These are phyloP conservation scores for Menidia beryllina DNA, from an alignment of 2,113 vertebrate species.

Conservation along the genomic window DNA sequence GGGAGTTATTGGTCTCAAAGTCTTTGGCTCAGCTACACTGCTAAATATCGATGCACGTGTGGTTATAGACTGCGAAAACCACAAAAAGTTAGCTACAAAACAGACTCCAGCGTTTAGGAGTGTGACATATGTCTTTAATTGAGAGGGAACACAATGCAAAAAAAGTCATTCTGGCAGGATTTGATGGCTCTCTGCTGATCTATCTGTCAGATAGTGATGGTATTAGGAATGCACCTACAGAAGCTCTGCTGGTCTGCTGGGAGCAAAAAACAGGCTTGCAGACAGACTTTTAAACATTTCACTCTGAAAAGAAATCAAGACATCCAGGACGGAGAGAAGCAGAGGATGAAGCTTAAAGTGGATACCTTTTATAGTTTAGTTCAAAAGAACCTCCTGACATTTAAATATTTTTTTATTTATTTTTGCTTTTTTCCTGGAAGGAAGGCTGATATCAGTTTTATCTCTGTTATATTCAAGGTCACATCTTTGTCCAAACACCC, in stretches of 20 bases:
- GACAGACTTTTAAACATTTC: conserved; percentile 53
- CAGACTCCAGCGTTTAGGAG: conserved; percentile 36
- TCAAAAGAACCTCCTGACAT: conserved; percentile 47
- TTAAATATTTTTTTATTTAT: conserved; percentile 25
- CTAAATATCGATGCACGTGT: conserved; percentile 59
- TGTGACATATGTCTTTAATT: conserved; percentile 54
- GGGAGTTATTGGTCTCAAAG: conserved; percentile 46
- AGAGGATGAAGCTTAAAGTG: conserved; percentile 33
- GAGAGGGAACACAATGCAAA: conserved; percentile 43
- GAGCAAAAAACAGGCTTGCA: conserved; percentile 40
- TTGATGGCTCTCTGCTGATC: conserved; percentile 50
- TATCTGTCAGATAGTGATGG: conserved; percentile 44
- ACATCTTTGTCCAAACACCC: conserved; percentile 6
- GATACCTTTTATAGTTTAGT: conserved; percentile 50
- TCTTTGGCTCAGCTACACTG: conserved; percentile 37
- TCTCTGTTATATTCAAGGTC: conserved; percentile 19
- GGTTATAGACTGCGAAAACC: conserved; percentile 30
- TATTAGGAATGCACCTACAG: conserved; percentile 57
- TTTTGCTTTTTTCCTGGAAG: conserved; percentile 16
- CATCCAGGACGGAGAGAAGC: conserved; percentile 28
- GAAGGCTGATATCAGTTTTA: conserved; percentile 29
- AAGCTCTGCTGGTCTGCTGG: conserved; percentile 26
- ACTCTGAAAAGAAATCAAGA: conserved; percentile 44
- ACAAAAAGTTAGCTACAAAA: conserved; percentile 42
- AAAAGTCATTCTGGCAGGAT: conserved; percentile 47